These are phyloP conservation scores for Xyrauchen texanus DNA, from an alignment of 2,113 vertebrate species.

Conservation along the genomic window DNA sequence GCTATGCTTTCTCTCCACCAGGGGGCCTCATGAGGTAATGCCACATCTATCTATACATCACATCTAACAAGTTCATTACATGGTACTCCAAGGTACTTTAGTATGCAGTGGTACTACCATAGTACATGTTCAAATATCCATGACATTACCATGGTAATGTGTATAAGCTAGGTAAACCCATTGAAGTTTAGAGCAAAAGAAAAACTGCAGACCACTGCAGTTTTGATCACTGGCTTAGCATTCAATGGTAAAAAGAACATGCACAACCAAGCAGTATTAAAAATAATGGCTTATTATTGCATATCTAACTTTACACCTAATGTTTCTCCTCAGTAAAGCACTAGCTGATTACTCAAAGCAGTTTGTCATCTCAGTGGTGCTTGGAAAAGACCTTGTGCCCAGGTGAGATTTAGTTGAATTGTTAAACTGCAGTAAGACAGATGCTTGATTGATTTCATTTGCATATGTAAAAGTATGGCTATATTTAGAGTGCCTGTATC, in stretches of 20 bases:
- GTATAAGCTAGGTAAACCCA: no score
- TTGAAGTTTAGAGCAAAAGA: no score
- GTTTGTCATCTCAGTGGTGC: slow-evolving; percentile 88
- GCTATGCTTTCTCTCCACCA: slow-evolving; percentile 93
- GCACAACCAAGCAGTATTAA: no score
- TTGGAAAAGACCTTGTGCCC: slow-evolving; percentile 94
- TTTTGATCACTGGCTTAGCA: no score
- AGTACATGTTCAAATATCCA: no score
- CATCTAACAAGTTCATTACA: neutral
- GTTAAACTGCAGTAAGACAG: neutral
- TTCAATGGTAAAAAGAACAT: no score
- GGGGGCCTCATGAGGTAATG: slow-evolving; percentile 90
- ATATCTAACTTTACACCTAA: neutral
- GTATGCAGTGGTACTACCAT: no score
- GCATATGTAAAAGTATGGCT: slow-evolving; percentile 19
- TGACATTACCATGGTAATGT: no score
- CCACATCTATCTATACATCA: no score
- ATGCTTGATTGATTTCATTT: neutral
- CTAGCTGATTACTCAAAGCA: slow-evolving; percentile 87
- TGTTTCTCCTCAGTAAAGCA: slow-evolving; percentile 81
- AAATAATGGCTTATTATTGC: no score
- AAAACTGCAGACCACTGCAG: no score
- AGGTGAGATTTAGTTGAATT: slow-evolving; percentile 74
- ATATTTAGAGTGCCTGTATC: slow-evolving; percentile 36
- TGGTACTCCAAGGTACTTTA: no score